Evolutionary conservation across 2,888 invertebrate species (phyloP).

Genomic region (Odontocerum albicorne): DNA sequence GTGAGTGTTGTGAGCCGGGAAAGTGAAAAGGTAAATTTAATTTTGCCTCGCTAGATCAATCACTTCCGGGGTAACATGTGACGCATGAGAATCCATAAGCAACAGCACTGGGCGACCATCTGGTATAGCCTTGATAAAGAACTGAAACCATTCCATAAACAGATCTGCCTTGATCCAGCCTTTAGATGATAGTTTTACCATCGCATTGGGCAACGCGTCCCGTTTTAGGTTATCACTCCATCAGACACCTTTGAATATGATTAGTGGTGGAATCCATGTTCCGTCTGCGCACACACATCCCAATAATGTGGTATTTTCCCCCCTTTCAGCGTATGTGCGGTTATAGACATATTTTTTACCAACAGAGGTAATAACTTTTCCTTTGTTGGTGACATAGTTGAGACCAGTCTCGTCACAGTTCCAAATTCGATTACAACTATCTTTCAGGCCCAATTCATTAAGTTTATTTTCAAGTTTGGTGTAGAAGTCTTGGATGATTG

Average conservation of each 20-base stretch:
- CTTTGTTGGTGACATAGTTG: slow-evolving; percentile 35
- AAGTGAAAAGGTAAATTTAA: slow-evolving; percentile 21
- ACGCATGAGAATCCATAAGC: slow-evolving; percentile 27
- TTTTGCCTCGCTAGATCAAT: slow-evolving; percentile 18
- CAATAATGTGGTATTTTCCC: slow-evolving; percentile 35
- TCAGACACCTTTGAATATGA: slow-evolving; percentile 36
- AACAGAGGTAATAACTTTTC: slow-evolving; percentile 35
- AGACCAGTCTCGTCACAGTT: slow-evolving; percentile 37
- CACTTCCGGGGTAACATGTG: slow-evolving; percentile 18
- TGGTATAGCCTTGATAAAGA: slow-evolving; percentile 15
- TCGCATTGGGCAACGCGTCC: slow-evolving; percentile 37
- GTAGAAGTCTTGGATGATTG: slow-evolving; percentile 24
- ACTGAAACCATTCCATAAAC: slow-evolving; percentile 5
- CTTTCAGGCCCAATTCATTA: slow-evolving; percentile 13
- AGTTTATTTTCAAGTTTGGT: slow-evolving; percentile 29
- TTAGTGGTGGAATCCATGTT: slow-evolving; percentile 7
- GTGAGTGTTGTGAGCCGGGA: slow-evolving; percentile 22
- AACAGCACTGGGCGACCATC: slow-evolving; percentile 17
- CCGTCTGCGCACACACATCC: slow-evolving; percentile 28
- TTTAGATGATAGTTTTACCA: slow-evolving; percentile 37
- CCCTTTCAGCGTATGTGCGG: slow-evolving; percentile 35
- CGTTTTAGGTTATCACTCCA: slow-evolving; percentile 31
- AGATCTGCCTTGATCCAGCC: slow-evolving; percentile 33
- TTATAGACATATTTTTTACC: slow-evolving; percentile 36
- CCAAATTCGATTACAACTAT: slow-evolving; percentile 10